Evolutionary conservation across 2,113 vertebrate genomes (phyloP).

Genomic region (Trematomus loennbergii): DNA sequence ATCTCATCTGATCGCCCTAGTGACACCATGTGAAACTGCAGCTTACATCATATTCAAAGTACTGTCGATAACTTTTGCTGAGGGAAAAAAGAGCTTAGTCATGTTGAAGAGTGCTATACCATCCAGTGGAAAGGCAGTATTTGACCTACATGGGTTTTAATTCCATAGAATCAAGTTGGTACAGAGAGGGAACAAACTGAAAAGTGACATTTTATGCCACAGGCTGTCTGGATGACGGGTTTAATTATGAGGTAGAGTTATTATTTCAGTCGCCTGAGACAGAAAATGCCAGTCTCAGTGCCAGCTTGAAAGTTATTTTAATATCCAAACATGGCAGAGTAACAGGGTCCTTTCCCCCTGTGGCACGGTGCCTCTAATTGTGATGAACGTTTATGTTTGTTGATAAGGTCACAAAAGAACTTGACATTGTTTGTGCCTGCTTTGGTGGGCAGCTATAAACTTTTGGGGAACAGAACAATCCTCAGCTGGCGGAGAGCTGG

Average conservation of each 20-base stretch:
- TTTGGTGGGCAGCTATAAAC: conserved; percentile 64
- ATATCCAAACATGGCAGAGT: conserved; percentile 43
- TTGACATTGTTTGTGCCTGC: conserved; percentile 42
- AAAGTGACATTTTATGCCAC: not conserved
- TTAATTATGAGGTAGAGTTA: conserved; percentile 15
- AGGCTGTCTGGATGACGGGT: not conserved
- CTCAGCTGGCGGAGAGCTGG: conserved; percentile 18
- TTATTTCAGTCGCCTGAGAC: conserved; percentile 13
- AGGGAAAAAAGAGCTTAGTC: too few relatives aligned
- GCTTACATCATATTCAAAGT: too few relatives aligned
- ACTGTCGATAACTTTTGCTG: too few relatives aligned
- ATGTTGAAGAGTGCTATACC: too few relatives aligned
- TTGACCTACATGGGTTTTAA: not conserved
- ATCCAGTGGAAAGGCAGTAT: too few relatives aligned
- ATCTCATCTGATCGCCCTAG: too few relatives aligned
- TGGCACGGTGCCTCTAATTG: conserved; percentile 47
- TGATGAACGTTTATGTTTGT: conserved; percentile 39
- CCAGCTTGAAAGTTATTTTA: conserved; percentile 43
- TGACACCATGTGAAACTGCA: too few relatives aligned
- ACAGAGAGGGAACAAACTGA: not conserved
- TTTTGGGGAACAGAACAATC: conserved; percentile 43
- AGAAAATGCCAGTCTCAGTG: conserved; percentile 29
- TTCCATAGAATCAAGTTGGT: not conserved
- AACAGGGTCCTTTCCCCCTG: conserved; percentile 4
- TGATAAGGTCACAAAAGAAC: conserved; percentile 57